Evolutionary conservation across 2,888 invertebrate species (phyloP), one percentile per base, ranked within the genome.

Genomic region (Calliphora vomitoria): DNA sequence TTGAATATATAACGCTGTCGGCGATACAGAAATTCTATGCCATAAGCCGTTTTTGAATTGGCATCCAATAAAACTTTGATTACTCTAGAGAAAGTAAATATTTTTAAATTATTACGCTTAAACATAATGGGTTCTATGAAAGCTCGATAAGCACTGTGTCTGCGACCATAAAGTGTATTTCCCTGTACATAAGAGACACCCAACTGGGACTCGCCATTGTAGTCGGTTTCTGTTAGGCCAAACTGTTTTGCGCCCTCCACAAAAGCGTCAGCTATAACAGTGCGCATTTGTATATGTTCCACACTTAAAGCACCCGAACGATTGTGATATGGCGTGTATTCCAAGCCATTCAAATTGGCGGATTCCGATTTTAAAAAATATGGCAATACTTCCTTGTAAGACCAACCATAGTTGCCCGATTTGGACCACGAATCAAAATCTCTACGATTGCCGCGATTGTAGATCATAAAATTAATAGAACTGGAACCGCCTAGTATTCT

Each of bases 381-480:
- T 68, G 94, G 93, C 20, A 95, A 89, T 8, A 95, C 94, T 10
- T 95, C 95, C 3, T 94, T 91, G 90, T 95, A 95, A 1, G 96
- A 94, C 97, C 97, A 97, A 66, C 96, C 96, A 20, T 94, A 94
- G 90, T 96, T 96, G 5, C 96, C 97, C 50, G 94, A 94, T 0
- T 93, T 94, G 4, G 95, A 95, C 95, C 97, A 90, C 90, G 94
- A 93, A 89, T 97, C 96, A 94, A 96, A 97, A 90, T 97, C 96
- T 18, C 94, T 92, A 4, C 95, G 95, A 89, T 96, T 95, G 1
- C 97, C 97, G 83, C 97, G 94, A 0, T 96, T 95, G 92, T 97
- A 96, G 78, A 96, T 95, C 95, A 95, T 95, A 91, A 95, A 95
- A 92, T 95, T 95, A 78, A 95, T 94, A 18, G 95, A 94, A 74